Percentiles rank a stretch among this genome's conserved stretches.
Evolutionary conservation across 2,888 invertebrate species (phyloP).

Genomic region (Conchocele bisecta): DNA sequence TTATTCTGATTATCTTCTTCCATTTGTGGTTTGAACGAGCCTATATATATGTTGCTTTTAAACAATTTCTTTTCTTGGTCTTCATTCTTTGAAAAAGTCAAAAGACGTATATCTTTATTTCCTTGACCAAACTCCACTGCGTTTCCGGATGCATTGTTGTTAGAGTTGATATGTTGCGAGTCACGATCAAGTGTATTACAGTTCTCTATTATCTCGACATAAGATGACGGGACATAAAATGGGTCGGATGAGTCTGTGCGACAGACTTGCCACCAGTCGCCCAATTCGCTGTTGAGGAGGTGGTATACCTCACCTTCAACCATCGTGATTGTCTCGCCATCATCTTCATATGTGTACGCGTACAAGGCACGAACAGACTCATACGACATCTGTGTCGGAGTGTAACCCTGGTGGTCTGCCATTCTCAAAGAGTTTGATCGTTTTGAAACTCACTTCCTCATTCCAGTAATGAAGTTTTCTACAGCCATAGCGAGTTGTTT

Average conservation of each 20-base stretch:
- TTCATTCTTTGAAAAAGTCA: too few relatives aligned
- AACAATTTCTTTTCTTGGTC: too few relatives aligned
- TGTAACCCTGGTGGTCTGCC: too few relatives aligned
- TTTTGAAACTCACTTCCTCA: too few relatives aligned
- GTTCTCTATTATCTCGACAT: constrained; percentile 65
- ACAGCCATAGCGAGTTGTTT: too few relatives aligned
- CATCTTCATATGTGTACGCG: constrained; percentile 70
- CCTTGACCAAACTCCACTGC: constrained; percentile 13
- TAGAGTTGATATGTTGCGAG: constrained; percentile 16
- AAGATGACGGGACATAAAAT: constrained; percentile 76
- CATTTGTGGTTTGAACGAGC: constrained; percentile 10
- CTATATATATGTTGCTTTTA: too few relatives aligned
- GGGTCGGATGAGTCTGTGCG: constrained; percentile 59
- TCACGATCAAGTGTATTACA: constrained; percentile 30
- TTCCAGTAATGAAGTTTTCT: too few relatives aligned
- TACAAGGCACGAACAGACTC: too few relatives aligned
- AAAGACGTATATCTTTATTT: too few relatives aligned
- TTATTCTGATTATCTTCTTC: constrained; percentile 14
- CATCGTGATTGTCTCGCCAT: constrained; percentile 62
- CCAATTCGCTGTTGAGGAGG: constrained; percentile 49
- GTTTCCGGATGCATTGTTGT: constrained; percentile 31
- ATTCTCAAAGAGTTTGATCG: too few relatives aligned
- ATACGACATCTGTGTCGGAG: too few relatives aligned
- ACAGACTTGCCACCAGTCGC: constrained; percentile 74
- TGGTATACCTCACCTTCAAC: constrained; percentile 65